These are phyloP conservation scores for Hetaerina titia DNA, from an alignment of 2,888 invertebrate genomes.

Conservation along the genomic window DNA sequence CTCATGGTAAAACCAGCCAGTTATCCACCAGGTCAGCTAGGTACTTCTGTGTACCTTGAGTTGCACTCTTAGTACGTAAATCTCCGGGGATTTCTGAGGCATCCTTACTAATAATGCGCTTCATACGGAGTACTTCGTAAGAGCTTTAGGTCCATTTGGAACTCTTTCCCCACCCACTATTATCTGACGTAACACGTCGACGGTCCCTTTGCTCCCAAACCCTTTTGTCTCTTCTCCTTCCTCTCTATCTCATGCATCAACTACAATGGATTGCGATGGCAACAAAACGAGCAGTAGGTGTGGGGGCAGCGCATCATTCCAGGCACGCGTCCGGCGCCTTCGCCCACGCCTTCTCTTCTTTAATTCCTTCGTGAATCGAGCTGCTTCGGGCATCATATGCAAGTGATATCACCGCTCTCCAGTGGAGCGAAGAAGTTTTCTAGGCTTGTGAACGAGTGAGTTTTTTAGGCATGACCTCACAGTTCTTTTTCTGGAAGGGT, in stretches of 20 bases:
- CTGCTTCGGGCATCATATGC: neutral
- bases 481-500: neutral
- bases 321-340: neutral
- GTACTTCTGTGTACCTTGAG: too few species aligned
- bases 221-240: neutral
- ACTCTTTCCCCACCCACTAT: neutral
- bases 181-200: neutral
- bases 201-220: neutral
- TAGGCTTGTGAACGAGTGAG: neutral
- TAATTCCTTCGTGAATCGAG: neutral
- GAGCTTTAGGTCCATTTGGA: neutral
- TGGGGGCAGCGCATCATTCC: neutral
- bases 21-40: too few species aligned
- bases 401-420: neutral
- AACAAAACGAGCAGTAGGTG: neutral
- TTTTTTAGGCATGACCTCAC: constrained; percentile 17
- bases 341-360: neutral
- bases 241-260: neutral
- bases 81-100: too few species aligned
- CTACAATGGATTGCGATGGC: neutral
- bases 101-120: too few species aligned
- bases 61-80: too few species aligned
- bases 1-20: too few species aligned
- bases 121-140: too few species aligned
- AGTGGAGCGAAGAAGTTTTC: neutral